A percentile compares a stretch with the other conserved stretches of the same genome.
These are phyloP conservation scores for Gortyna flavago DNA, from an alignment of 2,888 invertebrate species.

Conservation along the genomic window DNA sequence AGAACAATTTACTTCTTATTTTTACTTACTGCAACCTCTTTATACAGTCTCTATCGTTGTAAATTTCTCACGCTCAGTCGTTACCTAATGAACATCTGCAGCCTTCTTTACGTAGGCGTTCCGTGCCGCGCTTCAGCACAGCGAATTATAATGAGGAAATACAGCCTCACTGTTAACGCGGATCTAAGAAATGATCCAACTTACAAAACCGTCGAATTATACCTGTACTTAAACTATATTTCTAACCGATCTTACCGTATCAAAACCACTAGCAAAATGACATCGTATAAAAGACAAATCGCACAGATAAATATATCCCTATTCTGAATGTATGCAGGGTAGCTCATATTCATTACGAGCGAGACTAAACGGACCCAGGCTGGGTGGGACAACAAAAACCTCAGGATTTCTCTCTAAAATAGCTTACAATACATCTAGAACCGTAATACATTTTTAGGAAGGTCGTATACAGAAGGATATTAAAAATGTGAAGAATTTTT, in stretches of 20 bases:
- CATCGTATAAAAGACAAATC: conserved; percentile 54
- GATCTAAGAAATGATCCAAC: conserved; percentile 2
- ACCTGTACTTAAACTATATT: conserved; percentile 7
- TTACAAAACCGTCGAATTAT: not conserved
- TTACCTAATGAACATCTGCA: conserved; percentile 33
- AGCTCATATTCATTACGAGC: conserved; percentile 36
- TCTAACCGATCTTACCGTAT: conserved; percentile 18
- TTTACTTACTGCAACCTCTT: conserved; percentile 8
- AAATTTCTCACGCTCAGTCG: conserved; percentile 22
- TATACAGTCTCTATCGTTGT: conserved; percentile 6
- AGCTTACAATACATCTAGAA: conserved; percentile 47
- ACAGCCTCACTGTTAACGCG: not conserved
- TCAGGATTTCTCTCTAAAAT: conserved; percentile 42
- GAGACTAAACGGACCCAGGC: conserved; percentile 30
- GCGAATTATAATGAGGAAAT: conserved; percentile 24
- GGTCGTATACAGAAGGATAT: conserved; percentile 42
- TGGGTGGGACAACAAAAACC: conserved; percentile 18
- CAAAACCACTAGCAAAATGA: conserved; percentile 35
- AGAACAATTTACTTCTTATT: conserved; percentile 7
- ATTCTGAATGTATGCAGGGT: conserved; percentile 35
- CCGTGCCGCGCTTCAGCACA: not conserved
- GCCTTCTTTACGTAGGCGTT: conserved; percentile 5
- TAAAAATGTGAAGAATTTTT: conserved; percentile 46
- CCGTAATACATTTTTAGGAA: conserved; percentile 56
- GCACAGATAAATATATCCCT: conserved; percentile 40